Conservation (phyloP, 2,888 invertebrate genomes). For the Empis stercorea region DNA sequence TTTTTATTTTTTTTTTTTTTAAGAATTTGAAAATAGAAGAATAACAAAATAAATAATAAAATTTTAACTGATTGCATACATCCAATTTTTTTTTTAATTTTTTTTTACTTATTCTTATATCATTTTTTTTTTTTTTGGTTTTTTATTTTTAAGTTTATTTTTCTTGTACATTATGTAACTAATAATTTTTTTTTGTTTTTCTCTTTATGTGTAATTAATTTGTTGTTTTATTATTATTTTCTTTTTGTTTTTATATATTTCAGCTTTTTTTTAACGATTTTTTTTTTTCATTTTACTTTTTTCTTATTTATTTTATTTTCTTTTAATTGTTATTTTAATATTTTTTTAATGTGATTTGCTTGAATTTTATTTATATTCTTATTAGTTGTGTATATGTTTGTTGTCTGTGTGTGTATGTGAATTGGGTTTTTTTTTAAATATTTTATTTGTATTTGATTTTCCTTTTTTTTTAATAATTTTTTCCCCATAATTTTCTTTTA, state of each 20-base stretch:
- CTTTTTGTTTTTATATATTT: slow-evolving; percentile 4
- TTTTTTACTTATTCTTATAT: slow-evolving; percentile 5
- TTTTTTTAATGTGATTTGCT: no score
- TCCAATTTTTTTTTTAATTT: slow-evolving; percentile 2
- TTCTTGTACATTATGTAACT: slow-evolving; percentile 6
- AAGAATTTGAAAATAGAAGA: slow-evolving; percentile 13
- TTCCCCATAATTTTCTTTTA: no score
- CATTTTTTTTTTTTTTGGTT: slow-evolving; percentile 9
- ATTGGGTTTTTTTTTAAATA: no score
- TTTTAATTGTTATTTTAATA: slow-evolving; percentile 12
- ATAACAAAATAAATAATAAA: slow-evolving; percentile 10
- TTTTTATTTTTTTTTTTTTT: slow-evolving; percentile 8
- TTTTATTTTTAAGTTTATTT: slow-evolving; percentile 1
- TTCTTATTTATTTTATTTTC: slow-evolving; percentile 7
- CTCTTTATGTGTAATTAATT: not conserved
- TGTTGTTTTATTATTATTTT: no score
- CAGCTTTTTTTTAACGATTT: not conserved
- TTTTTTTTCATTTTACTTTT: slow-evolving; percentile 2
- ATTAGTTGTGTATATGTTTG: no score
- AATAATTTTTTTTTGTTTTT: not conserved
- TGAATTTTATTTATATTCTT: no score
- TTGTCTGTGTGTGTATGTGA: no score
- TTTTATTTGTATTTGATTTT: no score
- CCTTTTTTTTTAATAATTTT: no score
- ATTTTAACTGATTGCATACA: slow-evolving; percentile 10